Percentiles rank a stretch among this genome's conserved stretches.
Conservation (phyloP, 2,113 vertebrate species). For the Mesocricetus auratus region DNA sequence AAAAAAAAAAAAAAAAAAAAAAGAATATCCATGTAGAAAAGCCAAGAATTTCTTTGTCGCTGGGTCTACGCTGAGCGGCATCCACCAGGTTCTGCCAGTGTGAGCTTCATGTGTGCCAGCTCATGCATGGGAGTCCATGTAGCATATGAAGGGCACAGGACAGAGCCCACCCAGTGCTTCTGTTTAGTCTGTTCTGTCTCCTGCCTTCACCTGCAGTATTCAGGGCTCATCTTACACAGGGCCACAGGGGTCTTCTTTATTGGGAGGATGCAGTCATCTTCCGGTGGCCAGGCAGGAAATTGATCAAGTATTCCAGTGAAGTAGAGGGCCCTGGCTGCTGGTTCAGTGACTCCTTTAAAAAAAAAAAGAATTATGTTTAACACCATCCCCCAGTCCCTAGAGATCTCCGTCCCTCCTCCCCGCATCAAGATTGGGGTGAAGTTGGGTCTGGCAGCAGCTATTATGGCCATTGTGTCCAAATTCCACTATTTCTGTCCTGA, state of each 20-base stretch:
- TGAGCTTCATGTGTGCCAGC: not conserved
- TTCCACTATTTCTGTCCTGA: slow-evolving; percentile 61
- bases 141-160: not conserved
- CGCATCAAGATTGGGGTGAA: slow-evolving; percentile 28
- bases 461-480: slow-evolving; percentile 32
- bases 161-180: not conserved
- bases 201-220: not conserved
- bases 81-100: not conserved
- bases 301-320: not conserved
- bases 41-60: not conserved
- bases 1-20: no score
- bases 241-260: not conserved
- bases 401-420: slow-evolving; percentile 16
- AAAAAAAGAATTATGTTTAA: slow-evolving; percentile 10
- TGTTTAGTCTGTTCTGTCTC: not conserved
- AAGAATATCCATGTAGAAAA: no score
- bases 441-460: slow-evolving; percentile 61
- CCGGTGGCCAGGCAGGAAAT: not conserved
- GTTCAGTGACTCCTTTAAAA: not conserved
- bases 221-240: not conserved
- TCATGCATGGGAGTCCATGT: not conserved
- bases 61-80: not conserved
- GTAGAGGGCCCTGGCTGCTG: not conserved
- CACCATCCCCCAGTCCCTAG: slow-evolving; percentile 34
- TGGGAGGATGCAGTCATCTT: not conserved